Conservation (phyloP, 2,797 vertebrate species). For the Vespertilio murinus region DNA sequence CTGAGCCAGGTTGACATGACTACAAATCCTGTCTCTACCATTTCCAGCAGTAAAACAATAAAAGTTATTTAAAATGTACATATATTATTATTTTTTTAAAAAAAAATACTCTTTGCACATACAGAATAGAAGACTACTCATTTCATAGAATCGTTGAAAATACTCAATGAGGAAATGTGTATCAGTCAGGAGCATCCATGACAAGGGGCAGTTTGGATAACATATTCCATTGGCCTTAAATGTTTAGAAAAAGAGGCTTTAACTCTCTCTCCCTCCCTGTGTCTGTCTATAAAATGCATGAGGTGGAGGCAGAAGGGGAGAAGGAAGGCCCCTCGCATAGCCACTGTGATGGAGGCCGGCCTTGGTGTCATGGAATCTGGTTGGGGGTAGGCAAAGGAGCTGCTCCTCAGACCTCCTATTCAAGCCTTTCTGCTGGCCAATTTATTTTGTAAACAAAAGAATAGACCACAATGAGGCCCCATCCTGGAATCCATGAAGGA, state of each 20-base stretch:
- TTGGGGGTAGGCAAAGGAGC: background rate
- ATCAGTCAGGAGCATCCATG: too few species aligned
- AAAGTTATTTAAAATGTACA: background rate
- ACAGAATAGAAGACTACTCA: background rate
- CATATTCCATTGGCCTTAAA: background rate
- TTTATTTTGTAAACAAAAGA: background rate
- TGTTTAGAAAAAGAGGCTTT: background rate
- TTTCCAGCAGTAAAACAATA: background rate
- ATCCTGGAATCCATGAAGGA: background rate
- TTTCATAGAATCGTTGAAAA: background rate
- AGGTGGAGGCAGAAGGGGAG: accelerated
- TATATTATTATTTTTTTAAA: background rate
- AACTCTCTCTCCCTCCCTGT: background rate
- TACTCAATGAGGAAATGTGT: background rate
- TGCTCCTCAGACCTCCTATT: too few species aligned
- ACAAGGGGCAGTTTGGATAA: background rate
- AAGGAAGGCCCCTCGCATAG: accelerated
- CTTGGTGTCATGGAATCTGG: background rate
- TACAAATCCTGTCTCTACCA: background rate
- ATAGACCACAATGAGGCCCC: background rate
- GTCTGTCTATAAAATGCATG: background rate
- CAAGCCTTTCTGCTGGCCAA: background rate
- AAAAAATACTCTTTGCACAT: background rate
- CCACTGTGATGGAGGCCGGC: too few species aligned
- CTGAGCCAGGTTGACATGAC: background rate